Evolutionary conservation across 2,113 vertebrate genomes (phyloP).

Genomic region (Dromas ardeola): DNA sequence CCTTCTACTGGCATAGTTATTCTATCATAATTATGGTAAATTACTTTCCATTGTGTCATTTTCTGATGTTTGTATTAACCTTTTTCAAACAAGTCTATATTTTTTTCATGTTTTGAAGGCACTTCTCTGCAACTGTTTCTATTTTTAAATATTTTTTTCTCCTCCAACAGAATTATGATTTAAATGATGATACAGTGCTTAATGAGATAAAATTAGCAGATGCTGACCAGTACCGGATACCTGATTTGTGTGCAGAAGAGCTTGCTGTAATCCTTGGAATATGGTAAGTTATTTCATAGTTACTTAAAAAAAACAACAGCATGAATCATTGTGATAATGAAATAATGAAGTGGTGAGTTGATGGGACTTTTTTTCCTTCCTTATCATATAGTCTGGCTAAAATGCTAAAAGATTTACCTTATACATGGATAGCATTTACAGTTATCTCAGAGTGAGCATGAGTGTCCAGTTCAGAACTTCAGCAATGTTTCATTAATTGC

Average conservation of each 20-base stretch:
- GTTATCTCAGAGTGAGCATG: background rate
- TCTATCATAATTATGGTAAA: background rate
- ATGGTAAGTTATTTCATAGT: constrained; percentile 79
- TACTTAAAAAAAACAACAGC: background rate
- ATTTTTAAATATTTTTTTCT: background rate
- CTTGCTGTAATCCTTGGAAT: constrained; percentile 91
- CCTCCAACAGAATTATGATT: constrained; percentile 81
- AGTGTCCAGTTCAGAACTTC: background rate
- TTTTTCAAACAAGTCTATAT: background rate
- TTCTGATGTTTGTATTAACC: background rate
- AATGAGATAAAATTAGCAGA: constrained; percentile 87
- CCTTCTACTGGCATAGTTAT: background rate
- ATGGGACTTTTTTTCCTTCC: background rate
- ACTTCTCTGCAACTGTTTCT: background rate
- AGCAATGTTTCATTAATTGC: background rate
- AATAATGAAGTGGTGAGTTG: background rate
- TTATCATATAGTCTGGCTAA: background rate
- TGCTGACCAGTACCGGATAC: constrained; percentile 82
- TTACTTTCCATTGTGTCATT: background rate
- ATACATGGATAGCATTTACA: background rate
- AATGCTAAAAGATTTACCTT: background rate
- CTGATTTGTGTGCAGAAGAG: constrained; percentile 90
- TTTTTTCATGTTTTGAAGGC: background rate
- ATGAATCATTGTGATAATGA: background rate
- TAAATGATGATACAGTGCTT: constrained; percentile 90